Percentiles rank a stretch among this genome's conserved stretches.
Conservation (phyloP, 2,113 vertebrate genomes). For the Corapipo altera region DNA sequence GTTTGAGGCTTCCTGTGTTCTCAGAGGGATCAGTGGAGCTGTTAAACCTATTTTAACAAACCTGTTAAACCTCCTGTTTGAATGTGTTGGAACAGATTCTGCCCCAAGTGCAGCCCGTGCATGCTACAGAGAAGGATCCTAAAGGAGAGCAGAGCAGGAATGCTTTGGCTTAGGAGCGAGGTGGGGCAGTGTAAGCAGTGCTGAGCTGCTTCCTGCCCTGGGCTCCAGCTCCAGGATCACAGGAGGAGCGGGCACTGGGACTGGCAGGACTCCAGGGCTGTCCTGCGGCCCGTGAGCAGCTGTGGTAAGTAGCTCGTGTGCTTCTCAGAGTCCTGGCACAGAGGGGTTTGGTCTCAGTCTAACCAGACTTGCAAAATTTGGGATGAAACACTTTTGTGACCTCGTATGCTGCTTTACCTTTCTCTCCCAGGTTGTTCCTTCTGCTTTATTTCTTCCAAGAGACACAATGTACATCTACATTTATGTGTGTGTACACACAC, state of each 20-base stretch:
- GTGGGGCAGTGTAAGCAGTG: neutral
- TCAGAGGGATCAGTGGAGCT: neutral
- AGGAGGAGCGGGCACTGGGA: neutral
- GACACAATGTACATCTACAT: rapidly evolving
- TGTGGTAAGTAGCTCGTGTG: neutral
- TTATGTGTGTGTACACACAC: neutral
- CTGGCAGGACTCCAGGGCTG: neutral
- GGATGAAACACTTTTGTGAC: neutral
- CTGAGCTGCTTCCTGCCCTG: neutral
- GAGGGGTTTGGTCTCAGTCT: neutral
- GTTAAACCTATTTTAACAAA: neutral
- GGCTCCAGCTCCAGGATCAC: neutral
- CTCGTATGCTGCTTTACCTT: neutral
- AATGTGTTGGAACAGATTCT: slow-evolving; percentile 53
- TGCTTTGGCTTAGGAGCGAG: neutral
- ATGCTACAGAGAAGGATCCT: neutral
- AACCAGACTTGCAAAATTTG: neutral
- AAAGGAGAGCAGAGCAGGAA: slow-evolving; percentile 20
- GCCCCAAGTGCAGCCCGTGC: neutral
- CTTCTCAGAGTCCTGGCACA: neutral
- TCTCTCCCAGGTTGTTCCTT: neutral
- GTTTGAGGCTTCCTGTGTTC: neutral
- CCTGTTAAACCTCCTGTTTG: slow-evolving; percentile 14
- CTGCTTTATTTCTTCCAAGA: neutral
- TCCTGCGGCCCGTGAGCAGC: neutral